Percentiles rank a stretch among this genome's conserved stretches.
phyloP scores from a whole-genome alignment of 2,113 vertebrate species.

The Anolis sagrei region DNA sequence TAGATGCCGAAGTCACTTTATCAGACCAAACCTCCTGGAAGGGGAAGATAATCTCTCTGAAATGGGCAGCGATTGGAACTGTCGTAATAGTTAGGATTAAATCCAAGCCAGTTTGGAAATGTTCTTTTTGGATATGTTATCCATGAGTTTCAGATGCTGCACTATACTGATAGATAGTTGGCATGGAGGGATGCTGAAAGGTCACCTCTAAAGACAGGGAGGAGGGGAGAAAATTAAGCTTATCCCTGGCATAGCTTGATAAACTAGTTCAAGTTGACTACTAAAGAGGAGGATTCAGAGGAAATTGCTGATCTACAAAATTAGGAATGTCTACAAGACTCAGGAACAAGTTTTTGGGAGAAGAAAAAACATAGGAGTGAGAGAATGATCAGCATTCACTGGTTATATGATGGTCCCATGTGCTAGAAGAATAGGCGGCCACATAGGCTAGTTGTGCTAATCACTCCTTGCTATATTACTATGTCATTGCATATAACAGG shows the following conservation, averaged over 20 bases:
- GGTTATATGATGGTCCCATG: background rate
- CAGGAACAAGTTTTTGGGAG: background rate
- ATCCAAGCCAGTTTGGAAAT: conserved; percentile 18
- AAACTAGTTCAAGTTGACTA: background rate
- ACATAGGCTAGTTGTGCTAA: background rate
- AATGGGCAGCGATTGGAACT: conserved; percentile 25
- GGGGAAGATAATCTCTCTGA: conserved; percentile 30
- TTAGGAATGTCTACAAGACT: fast-evolving
- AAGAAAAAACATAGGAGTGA: background rate
- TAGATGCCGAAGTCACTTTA: conserved; percentile 26
- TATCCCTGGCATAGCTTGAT: conserved; percentile 3
- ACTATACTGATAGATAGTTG: background rate
- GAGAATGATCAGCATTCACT: background rate
- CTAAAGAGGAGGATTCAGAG: background rate
- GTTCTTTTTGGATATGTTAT: background rate
- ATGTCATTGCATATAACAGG: too few species aligned
- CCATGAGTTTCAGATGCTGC: background rate
- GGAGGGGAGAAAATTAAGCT: background rate
- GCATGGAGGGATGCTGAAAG: background rate
- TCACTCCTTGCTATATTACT: too few species aligned
- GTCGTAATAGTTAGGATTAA: conserved; percentile 37
- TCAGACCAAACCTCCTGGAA: conserved; percentile 35
- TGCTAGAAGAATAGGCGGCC: background rate
- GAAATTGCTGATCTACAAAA: background rate
- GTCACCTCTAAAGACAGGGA: background rate